These are phyloP conservation scores for Ancistrus triradiatus DNA, from an alignment of 2,113 vertebrate genomes.

Conservation along the genomic window DNA sequence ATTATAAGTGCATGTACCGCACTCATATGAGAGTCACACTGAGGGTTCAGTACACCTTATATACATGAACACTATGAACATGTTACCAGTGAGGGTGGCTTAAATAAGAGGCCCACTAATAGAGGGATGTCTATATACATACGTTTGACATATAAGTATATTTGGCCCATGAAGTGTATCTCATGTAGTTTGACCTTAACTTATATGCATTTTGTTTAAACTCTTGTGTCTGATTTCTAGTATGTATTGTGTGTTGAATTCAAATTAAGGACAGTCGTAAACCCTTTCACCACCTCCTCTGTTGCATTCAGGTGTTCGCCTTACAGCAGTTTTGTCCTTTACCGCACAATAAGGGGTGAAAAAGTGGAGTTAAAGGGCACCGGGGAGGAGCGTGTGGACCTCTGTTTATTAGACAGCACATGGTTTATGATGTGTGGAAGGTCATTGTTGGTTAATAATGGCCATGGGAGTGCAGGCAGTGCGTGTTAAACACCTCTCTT, in stretches of 20 bases:
- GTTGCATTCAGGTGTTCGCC: conserved; percentile 72
- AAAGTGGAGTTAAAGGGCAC: conserved; percentile 59
- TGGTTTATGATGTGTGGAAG: conserved; percentile 78
- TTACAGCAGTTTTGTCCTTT: conserved; percentile 59
- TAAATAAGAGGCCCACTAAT: no score
- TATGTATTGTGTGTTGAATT: no score
- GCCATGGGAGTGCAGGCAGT: conserved; percentile 75
- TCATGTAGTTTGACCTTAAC: no score
- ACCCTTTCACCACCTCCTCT: no score
- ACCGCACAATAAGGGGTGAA: conserved; percentile 68
- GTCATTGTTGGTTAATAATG: conserved; percentile 82
- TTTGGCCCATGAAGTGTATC: no score
- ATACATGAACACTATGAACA: conserved; percentile 49
- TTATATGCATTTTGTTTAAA: no score
- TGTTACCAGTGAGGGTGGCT: conserved; percentile 55
- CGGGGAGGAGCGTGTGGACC: conserved; percentile 47
- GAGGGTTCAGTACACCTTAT: neutral
- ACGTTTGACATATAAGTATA: no score
- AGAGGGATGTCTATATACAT: no score
- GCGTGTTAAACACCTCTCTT: conserved; percentile 78
- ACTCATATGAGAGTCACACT: no score
- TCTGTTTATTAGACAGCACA: conserved; percentile 76
- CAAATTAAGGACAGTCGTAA: no score
- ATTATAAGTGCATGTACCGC: no score
- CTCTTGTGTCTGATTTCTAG: no score